Base-by-base conservation (phyloP, 2,888 invertebrate genomes). In the Sesamia inferens region DNA sequence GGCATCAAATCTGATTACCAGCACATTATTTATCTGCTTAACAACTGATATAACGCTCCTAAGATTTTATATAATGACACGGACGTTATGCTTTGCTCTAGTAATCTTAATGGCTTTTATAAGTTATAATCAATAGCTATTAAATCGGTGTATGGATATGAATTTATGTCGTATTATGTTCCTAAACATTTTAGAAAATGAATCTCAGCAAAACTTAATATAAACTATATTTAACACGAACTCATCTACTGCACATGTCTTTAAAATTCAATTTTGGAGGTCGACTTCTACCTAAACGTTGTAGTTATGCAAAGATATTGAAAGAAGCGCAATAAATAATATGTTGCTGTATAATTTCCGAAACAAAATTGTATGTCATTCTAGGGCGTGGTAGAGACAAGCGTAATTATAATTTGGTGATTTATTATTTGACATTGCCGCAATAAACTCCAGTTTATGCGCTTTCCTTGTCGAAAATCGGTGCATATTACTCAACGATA, bases 271-370 rank as follows among this genome's bases (percentile, higher is more conserved):
- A 83, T 88, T 90, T 84, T 87, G 88, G 91, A 93, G 94, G 94
- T 90, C 92, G 86, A 85, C 92, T 88, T 92, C 92, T 93, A 91
- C 91, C 89, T 90, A 92, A 92, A 92, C 88, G 85, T 68, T 79
- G 76, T 84, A 74, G 82, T 83, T 89, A 88, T 85, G 88, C 80
- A 84, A 87, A 88, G 85, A 90, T 91, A 92, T 92, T 90, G 91
- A 92, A 92, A 93, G 93, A 94, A 93, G 92, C 89, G 85, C 89
- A 92, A 93, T 95, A 95, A 95, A 95, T 95, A 94, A 93, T 90
- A 88, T 86, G 88, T 91, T 87, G 90, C 90, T 85, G 90, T 94
- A 90, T 93, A 94, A 95, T 95, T 95, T 94, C 90, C 89, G 90
- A 93, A 91, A 90, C 89, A 90, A 93, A 94, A 93, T 94, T 94